Base-by-base conservation (phyloP, 2,113 vertebrate species). In the Malurus melanocephalus region DNA sequence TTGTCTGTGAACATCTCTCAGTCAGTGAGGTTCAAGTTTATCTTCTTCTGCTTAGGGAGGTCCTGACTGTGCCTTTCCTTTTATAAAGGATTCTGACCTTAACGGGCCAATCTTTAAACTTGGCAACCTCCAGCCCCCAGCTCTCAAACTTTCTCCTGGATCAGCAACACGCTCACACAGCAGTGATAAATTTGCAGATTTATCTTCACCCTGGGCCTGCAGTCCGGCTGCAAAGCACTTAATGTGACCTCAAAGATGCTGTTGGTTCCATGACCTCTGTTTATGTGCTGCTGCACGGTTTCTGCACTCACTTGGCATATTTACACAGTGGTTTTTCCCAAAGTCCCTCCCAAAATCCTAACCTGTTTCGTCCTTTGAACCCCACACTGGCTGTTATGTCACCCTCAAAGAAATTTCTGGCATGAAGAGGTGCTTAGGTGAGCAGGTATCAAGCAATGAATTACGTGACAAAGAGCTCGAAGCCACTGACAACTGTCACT, bases 131-230 rank as follows among this genome's bases (percentile, higher is more conserved):
- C 80, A 88, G 48, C 71, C 77, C 43, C 52, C 67, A 64, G 71
- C 35, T 90, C 83, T 27, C 76, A 77, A 78, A 75, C 61, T 32
- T 88, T 46, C 73, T 86, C 53, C 57, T 75, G 40, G 18, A 60
- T 91, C 93, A 93, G 88, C 80, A 86, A 32, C 61, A 9, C 6
- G 40, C 12, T 35, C 80, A 52, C 73, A 78, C 27, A 53, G 11
- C 24, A 62, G 72, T 15, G 53, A 88, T 83, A 88, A 93, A 93
- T 80, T 16, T 52, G 28, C 68, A 88, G 80, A 84, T 94, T 94
- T 84, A 80, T 72, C 65, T 86, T 74, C 86, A 56, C 43, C 3
- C 0, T 9, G 68, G 72, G 60, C 65, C 67, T 65, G 48, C 60
- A 22, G 68, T 87, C 85, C 85, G 40, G 55, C 80, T 85, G 67